phyloP scores from a whole-genome alignment of 2,888 invertebrate species.

The Andrena dorsata region DNA sequence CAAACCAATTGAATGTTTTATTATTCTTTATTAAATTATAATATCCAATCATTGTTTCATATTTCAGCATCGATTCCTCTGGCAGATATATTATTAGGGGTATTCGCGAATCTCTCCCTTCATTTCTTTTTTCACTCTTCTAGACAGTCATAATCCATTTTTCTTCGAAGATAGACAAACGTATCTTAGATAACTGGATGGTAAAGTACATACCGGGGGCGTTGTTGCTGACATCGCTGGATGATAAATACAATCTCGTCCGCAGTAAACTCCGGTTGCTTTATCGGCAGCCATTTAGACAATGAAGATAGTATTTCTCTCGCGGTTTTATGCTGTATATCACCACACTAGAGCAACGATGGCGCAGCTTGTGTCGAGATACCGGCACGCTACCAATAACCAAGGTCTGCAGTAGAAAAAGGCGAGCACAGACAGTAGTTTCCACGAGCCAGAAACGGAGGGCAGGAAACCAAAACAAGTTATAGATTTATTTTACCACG shows the following conservation, averaged over 20 bases:
- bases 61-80: background rate
- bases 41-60: background rate
- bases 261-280: slow-evolving; percentile 80
- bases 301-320: slow-evolving; percentile 83
- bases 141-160: slow-evolving; percentile 67
- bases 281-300: slow-evolving; percentile 83
- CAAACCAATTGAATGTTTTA: background rate
- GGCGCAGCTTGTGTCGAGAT: slow-evolving; percentile 71
- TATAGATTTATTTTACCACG: slow-evolving; percentile 76
- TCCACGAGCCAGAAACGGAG: slow-evolving; percentile 41
- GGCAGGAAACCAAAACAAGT: slow-evolving; percentile 52
- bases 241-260: slow-evolving; percentile 83
- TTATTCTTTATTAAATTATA: background rate
- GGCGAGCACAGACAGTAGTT: slow-evolving; percentile 29
- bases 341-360: slow-evolving; percentile 68
- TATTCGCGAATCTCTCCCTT: slow-evolving; percentile 1
- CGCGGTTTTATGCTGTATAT: slow-evolving; percentile 80
- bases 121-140: slow-evolving; percentile 45
- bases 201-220: slow-evolving; percentile 67
- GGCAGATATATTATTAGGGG: slow-evolving; percentile 31
- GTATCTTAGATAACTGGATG: slow-evolving; percentile 72
- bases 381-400: slow-evolving; percentile 76
- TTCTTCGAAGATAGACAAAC: slow-evolving; percentile 70
- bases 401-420: slow-evolving; percentile 58
- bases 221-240: slow-evolving; percentile 70